Evolutionary conservation across 2,888 invertebrate genomes (phyloP).

Genomic region (Vandiemenella viatica): DNA sequence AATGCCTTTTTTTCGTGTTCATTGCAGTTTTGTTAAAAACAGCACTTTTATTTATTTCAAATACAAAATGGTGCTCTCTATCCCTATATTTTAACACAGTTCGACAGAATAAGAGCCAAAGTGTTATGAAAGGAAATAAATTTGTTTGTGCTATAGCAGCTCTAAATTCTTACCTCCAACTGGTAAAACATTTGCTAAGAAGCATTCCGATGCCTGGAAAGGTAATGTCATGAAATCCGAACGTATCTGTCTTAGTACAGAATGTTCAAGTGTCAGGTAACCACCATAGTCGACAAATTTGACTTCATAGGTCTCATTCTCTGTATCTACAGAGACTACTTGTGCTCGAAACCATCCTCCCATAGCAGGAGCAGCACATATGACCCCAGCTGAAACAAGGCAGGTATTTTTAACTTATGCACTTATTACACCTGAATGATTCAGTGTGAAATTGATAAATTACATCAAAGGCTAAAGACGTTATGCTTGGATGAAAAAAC

Average conservation of each 20-base stretch:
- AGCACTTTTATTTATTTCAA: too few species aligned
- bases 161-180: conserved; percentile 54
- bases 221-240: conserved; percentile 87
- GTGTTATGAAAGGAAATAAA: too few species aligned
- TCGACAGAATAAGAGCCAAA: too few species aligned
- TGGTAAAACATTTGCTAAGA: conserved; percentile 77
- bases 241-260: conserved; percentile 76
- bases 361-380: conserved; percentile 75
- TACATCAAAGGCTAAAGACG: too few species aligned
- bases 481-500: too few species aligned
- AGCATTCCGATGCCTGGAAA: conserved; percentile 94
- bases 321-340: conserved; percentile 53
- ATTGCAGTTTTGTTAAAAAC: too few species aligned
- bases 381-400: conserved; percentile 43
- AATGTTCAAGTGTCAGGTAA: conserved; percentile 61
- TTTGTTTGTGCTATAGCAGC: too few species aligned
- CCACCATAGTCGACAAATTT: conserved; percentile 94
- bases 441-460: too few species aligned
- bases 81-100: too few species aligned
- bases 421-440: too few species aligned
- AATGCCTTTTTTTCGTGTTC: too few species aligned
- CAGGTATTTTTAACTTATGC: neutral
- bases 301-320: conserved; percentile 58
- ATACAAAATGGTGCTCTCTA: too few species aligned
- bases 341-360: conserved; percentile 84